These are phyloP conservation scores for Pterois miles DNA, from an alignment of 2,797 vertebrate species.

Conservation along the genomic window DNA sequence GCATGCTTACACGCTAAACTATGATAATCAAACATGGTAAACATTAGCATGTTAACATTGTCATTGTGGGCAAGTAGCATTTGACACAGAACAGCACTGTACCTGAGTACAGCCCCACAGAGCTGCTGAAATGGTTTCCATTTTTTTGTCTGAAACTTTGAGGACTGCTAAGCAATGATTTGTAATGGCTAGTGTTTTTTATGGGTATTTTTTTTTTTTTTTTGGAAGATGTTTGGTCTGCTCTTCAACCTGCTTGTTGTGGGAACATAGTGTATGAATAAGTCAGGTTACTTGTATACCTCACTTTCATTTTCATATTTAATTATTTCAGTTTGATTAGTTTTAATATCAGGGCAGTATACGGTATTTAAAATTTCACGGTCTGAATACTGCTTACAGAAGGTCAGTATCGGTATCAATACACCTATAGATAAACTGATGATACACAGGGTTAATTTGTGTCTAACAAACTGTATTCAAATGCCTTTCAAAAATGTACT, in stretches of 20 bases:
- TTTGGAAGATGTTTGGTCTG: too few species aligned
- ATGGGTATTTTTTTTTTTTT: too few species aligned
- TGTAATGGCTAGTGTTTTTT: not conserved
- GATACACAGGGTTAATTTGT: not conserved
- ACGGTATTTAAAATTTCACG: not conserved
- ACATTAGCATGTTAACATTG: not conserved
- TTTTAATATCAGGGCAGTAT: too few species aligned
- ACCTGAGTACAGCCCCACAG: not conserved
- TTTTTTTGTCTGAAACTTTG: not conserved
- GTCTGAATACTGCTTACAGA: not conserved
- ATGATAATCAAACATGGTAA: not conserved
- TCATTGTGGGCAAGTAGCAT: not conserved
- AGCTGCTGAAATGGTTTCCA: not conserved
- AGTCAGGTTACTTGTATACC: too few species aligned
- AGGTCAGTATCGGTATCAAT: not conserved
- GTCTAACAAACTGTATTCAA: not conserved
- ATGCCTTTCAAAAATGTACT: not conserved
- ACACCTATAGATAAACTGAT: not conserved
- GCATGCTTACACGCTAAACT: not conserved
- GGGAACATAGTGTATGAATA: too few species aligned
- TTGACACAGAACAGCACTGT: not conserved
- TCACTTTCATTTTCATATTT: too few species aligned
- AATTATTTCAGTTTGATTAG: too few species aligned
- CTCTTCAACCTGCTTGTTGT: too few species aligned
- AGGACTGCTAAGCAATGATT: not conserved